Evolutionary conservation across 1,140 invertebrate genomes (phyloP).

Genomic region (Aleiodes sp.): DNA sequence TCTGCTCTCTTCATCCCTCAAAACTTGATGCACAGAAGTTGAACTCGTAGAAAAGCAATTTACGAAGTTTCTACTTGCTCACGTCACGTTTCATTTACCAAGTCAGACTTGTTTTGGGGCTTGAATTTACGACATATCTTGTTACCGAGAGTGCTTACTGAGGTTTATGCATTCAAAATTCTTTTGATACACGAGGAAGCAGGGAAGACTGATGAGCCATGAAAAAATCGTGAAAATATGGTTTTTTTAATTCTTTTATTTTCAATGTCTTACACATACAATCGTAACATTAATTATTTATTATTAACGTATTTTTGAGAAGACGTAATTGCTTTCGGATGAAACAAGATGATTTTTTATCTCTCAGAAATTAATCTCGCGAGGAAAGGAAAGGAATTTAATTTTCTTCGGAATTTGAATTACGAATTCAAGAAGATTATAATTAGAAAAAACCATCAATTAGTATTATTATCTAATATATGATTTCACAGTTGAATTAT

Average conservation of each 20-base stretch:
- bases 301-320: not conserved
- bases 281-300: not conserved
- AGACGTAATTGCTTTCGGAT: too few relatives aligned
- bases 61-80: not conserved
- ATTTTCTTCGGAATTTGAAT: too few relatives aligned
- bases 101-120: not conserved
- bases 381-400: too few relatives aligned
- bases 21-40: not conserved
- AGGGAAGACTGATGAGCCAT: too few relatives aligned
- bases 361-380: too few relatives aligned
- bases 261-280: not conserved
- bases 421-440: too few relatives aligned
- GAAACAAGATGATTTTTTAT: too few relatives aligned
- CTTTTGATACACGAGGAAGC: not conserved
- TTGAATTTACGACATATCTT: not conserved
- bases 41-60: conserved; percentile 3
- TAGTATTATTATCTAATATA: too few relatives aligned
- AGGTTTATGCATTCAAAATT: not conserved
- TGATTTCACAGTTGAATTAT: not conserved
- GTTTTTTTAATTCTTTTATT: not conserved
- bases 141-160: not conserved
- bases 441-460: too few relatives aligned
- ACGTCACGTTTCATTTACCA: not conserved
- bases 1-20: too few relatives aligned
- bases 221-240: too few relatives aligned